Base-by-base conservation (phyloP, 2,113 vertebrate genomes). In the Pygoscelis antarcticus region DNA sequence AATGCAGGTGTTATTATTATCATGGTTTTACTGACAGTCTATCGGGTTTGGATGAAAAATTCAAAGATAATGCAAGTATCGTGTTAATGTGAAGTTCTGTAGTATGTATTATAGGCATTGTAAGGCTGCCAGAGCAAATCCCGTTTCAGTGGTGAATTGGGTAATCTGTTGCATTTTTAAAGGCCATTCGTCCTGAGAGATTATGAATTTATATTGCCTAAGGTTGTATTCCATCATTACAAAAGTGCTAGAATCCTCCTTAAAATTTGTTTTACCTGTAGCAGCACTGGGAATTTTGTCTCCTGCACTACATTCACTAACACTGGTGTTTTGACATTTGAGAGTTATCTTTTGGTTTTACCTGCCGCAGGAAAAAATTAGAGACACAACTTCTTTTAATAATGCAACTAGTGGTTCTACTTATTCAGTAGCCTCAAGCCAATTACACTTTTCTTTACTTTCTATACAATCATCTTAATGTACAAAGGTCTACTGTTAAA, bases 251-350 rank as follows among this genome's bases (percentile, higher is more conserved):
- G 96, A 98, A 96, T 96, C 86, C 94, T 97, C 93, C 44, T 86
- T 97, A 98, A 98, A 98, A 98, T 98, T 98, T 97, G 96, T 97
- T 98, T 98, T 98, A 98, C 95, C 96, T 97, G 95, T 87, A 94
- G 90, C 87, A 92, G 93, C 97, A 61, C 58, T 98, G 97, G 98
- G 97, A 98, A 96, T 98, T 98, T 98, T 90, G 78, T 95, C 95
- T 98, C 91, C 95, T 92, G 93, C 91, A 97, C 93, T 97, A 97
- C 97, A 96, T 97, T 97, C 97, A 93, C 94, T 91, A 94, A 87
- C 89, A 74, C 75, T 94, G 96, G 95, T 85, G 4, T 80, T 98
- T 97, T 98, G 98, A 98, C 97, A 97, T 98, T 97, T 97, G 94
- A 94, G 97, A 96, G 80, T 94, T 95, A 97, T 97, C 96, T 95